Evolutionary conservation across 2,113 vertebrate genomes (phyloP).

Genomic region (Rynchops niger): DNA sequence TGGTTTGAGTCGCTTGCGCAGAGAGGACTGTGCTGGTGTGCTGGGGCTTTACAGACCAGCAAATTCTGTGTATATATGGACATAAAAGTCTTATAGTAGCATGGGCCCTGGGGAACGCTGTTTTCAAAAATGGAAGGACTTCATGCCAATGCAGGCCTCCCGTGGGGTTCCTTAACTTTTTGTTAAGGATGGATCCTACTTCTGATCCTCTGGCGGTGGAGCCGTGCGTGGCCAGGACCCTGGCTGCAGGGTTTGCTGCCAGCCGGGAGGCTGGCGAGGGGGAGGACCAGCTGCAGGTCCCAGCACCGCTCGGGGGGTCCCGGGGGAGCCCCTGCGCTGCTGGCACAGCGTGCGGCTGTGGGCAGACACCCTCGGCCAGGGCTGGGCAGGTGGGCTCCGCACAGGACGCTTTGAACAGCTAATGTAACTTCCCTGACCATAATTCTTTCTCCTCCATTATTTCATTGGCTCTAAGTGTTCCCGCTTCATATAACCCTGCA

Average conservation of each 20-base stretch:
- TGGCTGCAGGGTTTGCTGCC: neutral
- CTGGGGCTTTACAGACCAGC: neutral
- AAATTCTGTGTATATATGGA: neutral
- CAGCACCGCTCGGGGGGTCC: rapidly evolving
- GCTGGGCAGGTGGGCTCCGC: neutral
- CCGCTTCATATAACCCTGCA: constrained; percentile 32
- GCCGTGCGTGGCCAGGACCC: neutral
- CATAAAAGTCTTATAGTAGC: neutral
- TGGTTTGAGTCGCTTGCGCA: neutral
- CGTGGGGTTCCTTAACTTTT: neutral
- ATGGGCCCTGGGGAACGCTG: neutral
- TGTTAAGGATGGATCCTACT: neutral
- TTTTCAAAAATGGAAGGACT: neutral
- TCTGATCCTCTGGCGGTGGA: neutral
- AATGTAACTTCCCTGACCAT: neutral
- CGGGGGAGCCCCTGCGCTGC: rapidly evolving
- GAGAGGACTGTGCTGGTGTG: neutral
- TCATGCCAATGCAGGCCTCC: neutral
- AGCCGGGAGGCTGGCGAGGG: rapidly evolving
- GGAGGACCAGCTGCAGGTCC: neutral
- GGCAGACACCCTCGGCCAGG: neutral
- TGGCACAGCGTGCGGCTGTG: neutral
- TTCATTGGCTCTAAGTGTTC: constrained; percentile 50
- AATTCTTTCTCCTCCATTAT: constrained; percentile 24
- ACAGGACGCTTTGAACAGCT: neutral